Percentiles rank a stretch among this genome's conserved stretches.
phyloP scores from a whole-genome alignment of 2,797 vertebrate species.

The Lemur catta region DNA sequence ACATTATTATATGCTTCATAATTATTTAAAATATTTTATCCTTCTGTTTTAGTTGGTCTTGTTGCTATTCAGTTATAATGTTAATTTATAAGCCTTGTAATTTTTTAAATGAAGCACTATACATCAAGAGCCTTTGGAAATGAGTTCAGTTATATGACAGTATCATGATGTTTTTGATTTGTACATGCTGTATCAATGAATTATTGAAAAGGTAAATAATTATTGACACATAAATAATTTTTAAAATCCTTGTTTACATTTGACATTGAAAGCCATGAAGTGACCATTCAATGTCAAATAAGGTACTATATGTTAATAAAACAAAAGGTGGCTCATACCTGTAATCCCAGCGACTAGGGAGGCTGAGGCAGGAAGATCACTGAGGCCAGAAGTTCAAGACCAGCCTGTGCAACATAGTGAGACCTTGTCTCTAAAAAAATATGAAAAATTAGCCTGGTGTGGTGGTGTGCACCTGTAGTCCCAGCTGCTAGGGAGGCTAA shows the following conservation, averaged over 20 bases:
- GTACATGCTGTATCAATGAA: not conserved
- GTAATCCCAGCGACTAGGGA: too few species aligned
- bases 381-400: not conserved
- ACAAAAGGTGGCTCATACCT: not conserved
- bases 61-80: not conserved
- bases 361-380: not conserved
- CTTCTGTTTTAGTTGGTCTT: not conserved
- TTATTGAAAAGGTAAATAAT: not conserved
- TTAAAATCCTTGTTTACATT: not conserved
- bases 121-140: not conserved
- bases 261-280: not conserved
- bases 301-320: not conserved
- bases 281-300: not conserved
- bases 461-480: not conserved
- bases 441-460: not conserved
- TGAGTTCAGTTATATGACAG: not conserved
- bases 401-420: not conserved
- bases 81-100: not conserved
- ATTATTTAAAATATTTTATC: not conserved
- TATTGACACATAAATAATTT: not conserved
- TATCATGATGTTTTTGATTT: not conserved
- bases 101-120: not conserved
- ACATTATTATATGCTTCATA: not conserved
- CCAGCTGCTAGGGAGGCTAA: not conserved
- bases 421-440: not conserved